Evolutionary conservation across 1,140 invertebrate genomes (phyloP), one percentile per base, ranked within the genome.

Genomic region (Triops longicaudatus): DNA sequence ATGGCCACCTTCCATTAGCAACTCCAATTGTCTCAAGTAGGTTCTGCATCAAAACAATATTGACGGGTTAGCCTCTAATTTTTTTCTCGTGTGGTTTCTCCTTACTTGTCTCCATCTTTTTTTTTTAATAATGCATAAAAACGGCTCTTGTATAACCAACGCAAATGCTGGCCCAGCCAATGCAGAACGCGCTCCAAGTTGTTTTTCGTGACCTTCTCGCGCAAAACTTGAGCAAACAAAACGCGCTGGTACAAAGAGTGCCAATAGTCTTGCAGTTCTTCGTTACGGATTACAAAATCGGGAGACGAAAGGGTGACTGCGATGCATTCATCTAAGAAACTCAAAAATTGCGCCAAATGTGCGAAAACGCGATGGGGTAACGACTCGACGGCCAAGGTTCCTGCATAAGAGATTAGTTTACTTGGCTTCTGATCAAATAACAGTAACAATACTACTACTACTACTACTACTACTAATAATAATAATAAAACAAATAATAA

Each of bases 81-180:
- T 7, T 63, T 63, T 63, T 63, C 50, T 17, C 14, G 14, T 63
- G 14, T 22, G 6, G 6, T 17, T 9, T 63, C 17, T 17, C 14
- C 50, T 63, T 63, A 63, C 50, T 63, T 63, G 50, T 63, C 50
- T 63, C 50, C 50, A 22, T 63, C 50, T 63, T 63, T 9, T 22
- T 63, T 9, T 63, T 63, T 63, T 22, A 63, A 14, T 22, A 63
- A 22, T 63, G 22, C 50, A 63, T 63, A 63, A 63, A 63, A 63
- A 5, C 50, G 50, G 22, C 22, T 63, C 50, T 63, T 63, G 50
- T 14, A 63, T n/a, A 63, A 7, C 50, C 50, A 63, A 63, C 50
- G 50, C 50, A 63, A 63, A 63, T 63, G n/a, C 50, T 63, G 50
- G 50, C 50, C 50, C 50, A 63, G 50, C 50, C 50, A 63, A 63